phyloP scores from a whole-genome alignment of 2,888 invertebrate genomes.

The Eupithecia pulchellata region DNA sequence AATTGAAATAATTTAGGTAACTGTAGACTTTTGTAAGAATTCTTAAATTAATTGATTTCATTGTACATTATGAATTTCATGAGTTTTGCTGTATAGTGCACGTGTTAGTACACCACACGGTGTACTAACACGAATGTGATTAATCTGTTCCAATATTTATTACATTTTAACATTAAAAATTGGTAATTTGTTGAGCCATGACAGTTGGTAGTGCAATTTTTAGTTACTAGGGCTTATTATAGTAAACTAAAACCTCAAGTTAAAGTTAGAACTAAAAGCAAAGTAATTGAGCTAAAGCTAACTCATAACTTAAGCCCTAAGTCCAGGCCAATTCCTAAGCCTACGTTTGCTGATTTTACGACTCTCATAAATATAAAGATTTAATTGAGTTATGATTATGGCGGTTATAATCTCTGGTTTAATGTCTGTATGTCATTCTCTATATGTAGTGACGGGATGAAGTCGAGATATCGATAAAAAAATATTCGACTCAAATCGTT shows the following conservation, averaged over 20 bases:
- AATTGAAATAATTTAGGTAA: no score
- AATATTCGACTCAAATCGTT: no score
- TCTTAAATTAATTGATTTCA: slow-evolving; percentile 33
- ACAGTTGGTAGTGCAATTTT: no score
- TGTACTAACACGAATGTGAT: no score
- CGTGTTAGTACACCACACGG: no score
- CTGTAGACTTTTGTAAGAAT: no score
- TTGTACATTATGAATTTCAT: slow-evolving; percentile 28
- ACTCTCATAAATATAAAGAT: slow-evolving; percentile 78
- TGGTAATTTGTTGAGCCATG: no score
- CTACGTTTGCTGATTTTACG: slow-evolving; percentile 71
- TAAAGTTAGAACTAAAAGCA: slow-evolving; percentile 4
- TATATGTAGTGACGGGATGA: slow-evolving; percentile 53
- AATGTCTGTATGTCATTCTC: slow-evolving; percentile 60
- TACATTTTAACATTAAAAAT: no score
- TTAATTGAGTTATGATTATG: slow-evolving; percentile 84
- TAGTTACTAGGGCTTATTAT: no score
- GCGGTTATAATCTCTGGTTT: slow-evolving; percentile 72
- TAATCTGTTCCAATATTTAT: no score
- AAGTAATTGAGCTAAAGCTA: slow-evolving; percentile 18
- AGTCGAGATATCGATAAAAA: slow-evolving; percentile 3
- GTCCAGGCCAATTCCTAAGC: slow-evolving; percentile 60
- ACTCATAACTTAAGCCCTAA: slow-evolving; percentile 31
- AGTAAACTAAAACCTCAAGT: no score
- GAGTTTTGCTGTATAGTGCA: no score